phyloP scores from a whole-genome alignment of 2,888 invertebrate genomes.

The Drosophila rellima region DNA sequence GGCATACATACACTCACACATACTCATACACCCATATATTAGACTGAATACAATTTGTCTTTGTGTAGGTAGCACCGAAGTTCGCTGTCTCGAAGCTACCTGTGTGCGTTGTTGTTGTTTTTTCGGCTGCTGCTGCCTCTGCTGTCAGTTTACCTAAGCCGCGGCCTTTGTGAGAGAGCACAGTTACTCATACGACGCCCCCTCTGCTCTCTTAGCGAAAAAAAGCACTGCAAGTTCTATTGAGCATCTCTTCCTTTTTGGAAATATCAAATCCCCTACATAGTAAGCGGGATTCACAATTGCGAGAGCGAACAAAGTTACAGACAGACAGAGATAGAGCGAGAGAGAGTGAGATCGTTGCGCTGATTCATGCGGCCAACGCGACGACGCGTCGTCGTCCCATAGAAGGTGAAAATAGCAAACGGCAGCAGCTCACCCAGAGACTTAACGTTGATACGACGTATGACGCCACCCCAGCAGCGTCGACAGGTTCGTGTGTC shows the following conservation, averaged over 20 bases:
- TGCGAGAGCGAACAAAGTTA: slow-evolving; percentile 27
- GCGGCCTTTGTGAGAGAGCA: slow-evolving; percentile 56
- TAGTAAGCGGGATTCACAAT: slow-evolving; percentile 68
- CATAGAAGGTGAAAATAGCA: slow-evolving; percentile 80
- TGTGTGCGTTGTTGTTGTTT: slow-evolving; percentile 33
- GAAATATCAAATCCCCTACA: slow-evolving; percentile 72
- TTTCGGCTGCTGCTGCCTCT: slow-evolving; percentile 17
- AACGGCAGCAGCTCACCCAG: slow-evolving; percentile 56
- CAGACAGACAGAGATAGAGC: slow-evolving; percentile 44
- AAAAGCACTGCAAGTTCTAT: slow-evolving; percentile 52
- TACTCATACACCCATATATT: slow-evolving; percentile 20
- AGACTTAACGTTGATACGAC: slow-evolving; percentile 59
- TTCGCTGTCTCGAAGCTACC: slow-evolving; percentile 50
- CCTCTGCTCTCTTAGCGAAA: slow-evolving; percentile 8
- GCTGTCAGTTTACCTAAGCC: slow-evolving; percentile 56
- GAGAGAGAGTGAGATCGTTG: slow-evolving; percentile 33
- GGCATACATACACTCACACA: slow-evolving; percentile 57
- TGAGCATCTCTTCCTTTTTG: slow-evolving; percentile 72
- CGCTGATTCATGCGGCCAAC: slow-evolving; percentile 80
- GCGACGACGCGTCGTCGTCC: slow-evolving; percentile 63
- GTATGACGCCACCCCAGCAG: slow-evolving; percentile 74
- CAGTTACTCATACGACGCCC: slow-evolving; percentile 73
- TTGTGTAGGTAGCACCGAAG: slow-evolving; percentile 52
- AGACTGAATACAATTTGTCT: slow-evolving; percentile 8
- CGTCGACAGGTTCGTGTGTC: slow-evolving; percentile 62